Percentiles rank a stretch among this genome's conserved stretches.
phyloP scores from a whole-genome alignment of 2,797 vertebrate species.

The Melanotaenia pygmaea region DNA sequence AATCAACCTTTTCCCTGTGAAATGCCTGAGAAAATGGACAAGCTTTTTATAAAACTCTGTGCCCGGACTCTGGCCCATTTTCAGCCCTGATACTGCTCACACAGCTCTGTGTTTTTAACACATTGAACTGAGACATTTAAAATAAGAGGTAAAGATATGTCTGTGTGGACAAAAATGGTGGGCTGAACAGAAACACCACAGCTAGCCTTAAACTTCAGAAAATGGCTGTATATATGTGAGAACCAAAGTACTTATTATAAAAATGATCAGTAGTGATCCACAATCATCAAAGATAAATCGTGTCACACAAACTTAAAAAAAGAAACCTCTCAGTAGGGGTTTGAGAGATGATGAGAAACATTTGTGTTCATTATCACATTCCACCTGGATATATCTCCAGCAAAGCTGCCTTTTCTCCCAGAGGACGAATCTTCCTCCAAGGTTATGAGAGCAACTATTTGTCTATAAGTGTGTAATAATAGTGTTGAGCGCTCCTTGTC shows the following conservation, averaged over 20 bases:
- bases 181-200: not conserved
- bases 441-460: slow-evolving; percentile 27
- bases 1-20: slow-evolving; percentile 58
- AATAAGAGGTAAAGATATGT: slow-evolving; percentile 14
- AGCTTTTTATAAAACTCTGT: slow-evolving; percentile 80
- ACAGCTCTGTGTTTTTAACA: slow-evolving; percentile 53
- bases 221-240: slow-evolving; percentile 21
- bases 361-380: slow-evolving; percentile 65
- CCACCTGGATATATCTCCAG: slow-evolving; percentile 51
- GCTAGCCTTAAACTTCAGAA: slow-evolving; percentile 7
- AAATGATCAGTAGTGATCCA: slow-evolving; percentile 46
- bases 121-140: slow-evolving; percentile 43
- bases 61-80: slow-evolving; percentile 83
- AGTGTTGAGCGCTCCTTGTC: slow-evolving; percentile 41
- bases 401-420: slow-evolving; percentile 41
- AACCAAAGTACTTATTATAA: slow-evolving; percentile 31
- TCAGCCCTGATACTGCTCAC: slow-evolving; percentile 58
- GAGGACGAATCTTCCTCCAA: slow-evolving; percentile 26
- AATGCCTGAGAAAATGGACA: slow-evolving; percentile 56
- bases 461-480: slow-evolving; percentile 62
- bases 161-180: not conserved
- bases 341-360: slow-evolving; percentile 35
- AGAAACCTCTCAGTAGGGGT: slow-evolving; percentile 16
- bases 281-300: slow-evolving; percentile 59
- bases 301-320: slow-evolving; percentile 20